A percentile compares a stretch with the other conserved stretches of the same genome.
These are phyloP conservation scores for Tillus elongatus DNA, from an alignment of 2,888 invertebrate genomes.

Conservation along the genomic window DNA sequence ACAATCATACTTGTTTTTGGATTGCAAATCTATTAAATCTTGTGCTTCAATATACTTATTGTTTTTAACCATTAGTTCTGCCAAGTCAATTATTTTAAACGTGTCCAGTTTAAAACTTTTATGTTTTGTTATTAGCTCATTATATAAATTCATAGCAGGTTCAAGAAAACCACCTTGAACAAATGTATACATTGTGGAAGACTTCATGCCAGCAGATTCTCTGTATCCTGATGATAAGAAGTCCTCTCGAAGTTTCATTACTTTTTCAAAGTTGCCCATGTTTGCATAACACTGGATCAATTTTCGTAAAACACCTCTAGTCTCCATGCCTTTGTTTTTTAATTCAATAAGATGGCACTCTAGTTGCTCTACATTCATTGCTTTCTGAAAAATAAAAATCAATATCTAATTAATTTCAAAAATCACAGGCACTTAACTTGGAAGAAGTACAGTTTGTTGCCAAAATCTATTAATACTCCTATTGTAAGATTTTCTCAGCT, in stretches of 20 bases:
- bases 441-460: background rate
- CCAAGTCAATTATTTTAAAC: constrained; percentile 57
- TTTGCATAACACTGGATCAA: constrained; percentile 51
- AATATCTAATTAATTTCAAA: background rate
- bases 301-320: constrained; percentile 54
- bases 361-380: constrained; percentile 55
- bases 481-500: too few relatives aligned
- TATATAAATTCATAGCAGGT: constrained; percentile 45
- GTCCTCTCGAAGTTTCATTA: constrained; percentile 46
- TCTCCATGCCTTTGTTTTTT: constrained; percentile 57
- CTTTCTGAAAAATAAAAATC: constrained; percentile 36
- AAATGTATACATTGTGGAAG: constrained; percentile 53
- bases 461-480: too few relatives aligned
- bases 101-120: constrained; percentile 55
- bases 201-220: constrained; percentile 53
- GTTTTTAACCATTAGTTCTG: constrained; percentile 48
- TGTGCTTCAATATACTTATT: constrained; percentile 41
- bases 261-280: constrained; percentile 47
- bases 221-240: constrained; percentile 41
- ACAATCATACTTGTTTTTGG: background rate
- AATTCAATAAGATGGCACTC: constrained; percentile 56
- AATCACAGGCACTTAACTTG: background rate
- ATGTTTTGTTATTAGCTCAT: constrained; percentile 45
- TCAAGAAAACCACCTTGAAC: constrained; percentile 48
- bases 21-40: background rate